Percentiles rank a stretch among this genome's conserved stretches.
phyloP scores from a whole-genome alignment of 2,797 vertebrate species.

The Petrocephalus schoutedeni region DNA sequence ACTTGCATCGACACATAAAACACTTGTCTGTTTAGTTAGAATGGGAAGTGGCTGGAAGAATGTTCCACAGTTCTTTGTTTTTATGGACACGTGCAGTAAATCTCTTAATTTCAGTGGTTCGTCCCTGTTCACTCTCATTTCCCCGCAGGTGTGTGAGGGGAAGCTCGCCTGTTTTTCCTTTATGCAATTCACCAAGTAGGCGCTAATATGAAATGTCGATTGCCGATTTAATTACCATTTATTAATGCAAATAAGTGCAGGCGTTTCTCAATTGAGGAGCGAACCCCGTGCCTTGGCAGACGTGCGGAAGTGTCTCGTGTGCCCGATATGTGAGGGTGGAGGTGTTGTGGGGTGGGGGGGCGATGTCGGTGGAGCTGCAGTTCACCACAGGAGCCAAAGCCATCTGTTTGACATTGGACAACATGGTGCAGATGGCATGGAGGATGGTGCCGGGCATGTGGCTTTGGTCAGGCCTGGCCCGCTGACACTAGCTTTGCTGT shows the following conservation, averaged over 20 bases:
- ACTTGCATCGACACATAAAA: neutral
- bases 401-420: slow-evolving; percentile 57
- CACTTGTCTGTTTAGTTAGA: neutral
- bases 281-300: neutral
- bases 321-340: neutral
- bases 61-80: neutral
- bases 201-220: neutral
- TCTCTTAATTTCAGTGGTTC: neutral
- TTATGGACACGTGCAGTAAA: neutral
- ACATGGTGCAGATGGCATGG: neutral
- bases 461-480: neutral
- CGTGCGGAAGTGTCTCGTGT: neutral
- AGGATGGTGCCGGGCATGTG: neutral
- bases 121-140: neutral
- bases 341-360: neutral
- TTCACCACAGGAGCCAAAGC: slow-evolving; percentile 61
- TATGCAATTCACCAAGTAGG: neutral
- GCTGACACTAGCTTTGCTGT: neutral
- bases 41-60: neutral
- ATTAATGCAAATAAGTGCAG: neutral
- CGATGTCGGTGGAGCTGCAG: slow-evolving; percentile 52
- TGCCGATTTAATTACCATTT: neutral
- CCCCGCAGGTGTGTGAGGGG: neutral
- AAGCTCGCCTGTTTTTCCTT: neutral
- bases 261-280: neutral